Evolutionary conservation across 1,140 invertebrate species (phyloP).

Genomic region (Cepaea nemoralis): DNA sequence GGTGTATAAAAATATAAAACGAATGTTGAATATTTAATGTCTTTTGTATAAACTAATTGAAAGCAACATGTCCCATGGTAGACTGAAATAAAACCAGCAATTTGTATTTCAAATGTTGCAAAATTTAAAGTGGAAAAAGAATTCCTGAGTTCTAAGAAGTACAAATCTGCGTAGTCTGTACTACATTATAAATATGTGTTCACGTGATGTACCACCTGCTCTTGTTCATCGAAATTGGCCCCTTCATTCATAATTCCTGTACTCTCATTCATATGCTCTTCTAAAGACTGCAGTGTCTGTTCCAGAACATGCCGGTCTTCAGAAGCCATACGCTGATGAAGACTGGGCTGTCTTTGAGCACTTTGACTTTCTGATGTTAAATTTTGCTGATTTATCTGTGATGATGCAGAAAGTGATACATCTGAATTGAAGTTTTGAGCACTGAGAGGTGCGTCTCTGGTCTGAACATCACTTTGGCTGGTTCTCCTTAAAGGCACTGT

Average conservation of each 20-base stretch:
- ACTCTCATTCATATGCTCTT: constrained; percentile 27
- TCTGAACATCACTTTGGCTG: constrained; percentile 1
- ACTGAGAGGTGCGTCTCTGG: not conserved
- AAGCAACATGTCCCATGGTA: too few relatives aligned
- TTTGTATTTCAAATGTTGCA: too few relatives aligned
- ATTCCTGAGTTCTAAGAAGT: too few relatives aligned
- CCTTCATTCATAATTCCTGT: constrained; percentile 17
- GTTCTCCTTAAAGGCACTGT: constrained; percentile 8
- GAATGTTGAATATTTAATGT: too few relatives aligned
- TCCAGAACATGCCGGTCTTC: constrained; percentile 20
- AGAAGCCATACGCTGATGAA: constrained; percentile 33
- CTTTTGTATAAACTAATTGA: too few relatives aligned
- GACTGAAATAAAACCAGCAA: too few relatives aligned
- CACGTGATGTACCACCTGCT: not conserved
- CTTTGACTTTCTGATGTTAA: not conserved
- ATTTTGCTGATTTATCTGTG: not conserved
- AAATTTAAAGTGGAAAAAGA: too few relatives aligned
- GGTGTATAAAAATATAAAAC: too few relatives aligned
- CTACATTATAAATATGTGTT: constrained; percentile 24
- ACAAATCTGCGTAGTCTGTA: too few relatives aligned
- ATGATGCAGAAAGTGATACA: not conserved
- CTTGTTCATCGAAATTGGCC: constrained; percentile 32
- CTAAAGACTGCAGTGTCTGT: constrained; percentile 25
- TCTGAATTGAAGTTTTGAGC: not conserved
- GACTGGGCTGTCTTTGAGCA: not conserved